A percentile compares a stretch with the other conserved stretches of the same genome.
Conservation (phyloP, 2,113 vertebrate genomes). For the Ahaetulla prasina region DNA sequence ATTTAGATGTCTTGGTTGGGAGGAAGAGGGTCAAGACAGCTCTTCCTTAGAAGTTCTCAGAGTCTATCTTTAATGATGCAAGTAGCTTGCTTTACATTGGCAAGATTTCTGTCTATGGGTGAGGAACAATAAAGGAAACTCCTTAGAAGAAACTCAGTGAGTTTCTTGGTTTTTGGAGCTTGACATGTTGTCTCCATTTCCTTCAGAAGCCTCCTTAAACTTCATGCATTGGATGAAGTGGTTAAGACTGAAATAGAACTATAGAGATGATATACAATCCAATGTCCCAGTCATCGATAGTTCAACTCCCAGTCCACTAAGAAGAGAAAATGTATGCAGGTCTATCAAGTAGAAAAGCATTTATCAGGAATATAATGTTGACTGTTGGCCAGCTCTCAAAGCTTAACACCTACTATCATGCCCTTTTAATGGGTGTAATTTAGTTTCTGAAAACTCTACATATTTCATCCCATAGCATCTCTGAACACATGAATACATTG, state of each 20-base stretch:
- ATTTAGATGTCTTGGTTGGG: no score
- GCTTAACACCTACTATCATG: background rate
- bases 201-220: background rate
- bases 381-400: background rate
- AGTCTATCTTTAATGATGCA: no score
- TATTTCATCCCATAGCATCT: background rate
- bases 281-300: background rate
- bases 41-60: no score
- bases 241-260: background rate
- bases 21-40: no score
- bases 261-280: background rate
- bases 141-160: no score
- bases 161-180: no score
- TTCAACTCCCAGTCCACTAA: background rate
- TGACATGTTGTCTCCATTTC: background rate
- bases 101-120: no score
- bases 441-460: background rate
- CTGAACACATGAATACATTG: background rate
- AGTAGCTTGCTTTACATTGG: no score
- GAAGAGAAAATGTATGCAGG: background rate
- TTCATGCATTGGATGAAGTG: background rate
- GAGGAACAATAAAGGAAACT: no score
- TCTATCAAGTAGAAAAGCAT: background rate
- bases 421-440: background rate
- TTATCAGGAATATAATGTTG: background rate